Evolutionary conservation across 2,113 vertebrate genomes (phyloP).

Genomic region (Atrichornis clamosus): DNA sequence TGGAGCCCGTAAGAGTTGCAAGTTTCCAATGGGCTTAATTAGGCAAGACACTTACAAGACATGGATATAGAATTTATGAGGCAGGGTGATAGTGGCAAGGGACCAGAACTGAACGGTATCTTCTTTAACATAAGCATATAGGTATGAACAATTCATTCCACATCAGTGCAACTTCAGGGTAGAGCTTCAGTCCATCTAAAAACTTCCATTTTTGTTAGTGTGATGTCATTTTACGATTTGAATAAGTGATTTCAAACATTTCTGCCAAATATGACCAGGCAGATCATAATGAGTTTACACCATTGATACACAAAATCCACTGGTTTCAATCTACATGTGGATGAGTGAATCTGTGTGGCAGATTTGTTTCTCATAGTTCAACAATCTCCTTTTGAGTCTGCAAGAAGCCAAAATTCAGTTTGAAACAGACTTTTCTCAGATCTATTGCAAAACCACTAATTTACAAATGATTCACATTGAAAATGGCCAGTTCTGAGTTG

Average conservation of each 20-base stretch:
- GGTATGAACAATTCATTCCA: neutral
- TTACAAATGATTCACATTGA: constrained; percentile 34
- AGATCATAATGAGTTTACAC: neutral
- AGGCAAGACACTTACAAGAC: neutral
- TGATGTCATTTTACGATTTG: neutral
- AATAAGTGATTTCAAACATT: neutral
- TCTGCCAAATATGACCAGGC: neutral
- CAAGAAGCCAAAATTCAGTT: constrained; percentile 42
- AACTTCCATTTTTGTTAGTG: neutral
- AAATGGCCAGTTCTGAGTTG: neutral
- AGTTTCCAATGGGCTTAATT: neutral
- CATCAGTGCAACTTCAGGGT: neutral
- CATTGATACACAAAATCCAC: neutral
- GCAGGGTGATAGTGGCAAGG: neutral
- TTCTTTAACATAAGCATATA: neutral
- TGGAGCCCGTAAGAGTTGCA: neutral
- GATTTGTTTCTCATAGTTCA: constrained; percentile 37
- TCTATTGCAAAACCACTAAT: constrained; percentile 11
- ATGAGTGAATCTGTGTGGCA: neutral
- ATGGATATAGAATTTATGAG: neutral
- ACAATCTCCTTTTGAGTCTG: constrained; percentile 41
- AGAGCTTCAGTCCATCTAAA: neutral
- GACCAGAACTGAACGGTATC: neutral
- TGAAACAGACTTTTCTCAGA: constrained; percentile 28
- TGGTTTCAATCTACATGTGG: neutral